These are phyloP conservation scores for Calonectris borealis DNA, from an alignment of 2,113 vertebrate species.

Conservation along the genomic window DNA sequence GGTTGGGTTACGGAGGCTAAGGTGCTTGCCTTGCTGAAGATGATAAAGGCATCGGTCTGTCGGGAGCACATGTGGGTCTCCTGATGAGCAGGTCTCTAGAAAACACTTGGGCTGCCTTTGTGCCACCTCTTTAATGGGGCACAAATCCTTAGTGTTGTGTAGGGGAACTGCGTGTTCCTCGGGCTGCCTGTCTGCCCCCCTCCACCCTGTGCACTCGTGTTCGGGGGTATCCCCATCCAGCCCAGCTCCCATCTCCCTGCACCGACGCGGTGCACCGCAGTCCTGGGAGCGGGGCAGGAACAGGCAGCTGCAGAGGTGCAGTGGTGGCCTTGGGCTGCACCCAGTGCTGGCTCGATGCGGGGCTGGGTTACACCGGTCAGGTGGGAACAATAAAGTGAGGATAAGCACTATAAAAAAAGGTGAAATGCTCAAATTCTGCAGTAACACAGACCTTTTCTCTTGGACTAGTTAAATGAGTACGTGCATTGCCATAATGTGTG, in stretches of 20 bases:
- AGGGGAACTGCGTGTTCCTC: rapidly evolving
- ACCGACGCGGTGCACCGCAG: rapidly evolving
- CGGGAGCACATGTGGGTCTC: rapidly evolving
- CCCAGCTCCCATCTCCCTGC: neutral
- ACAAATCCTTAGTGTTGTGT: rapidly evolving
- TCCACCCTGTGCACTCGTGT: rapidly evolving
- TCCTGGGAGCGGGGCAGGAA: rapidly evolving
- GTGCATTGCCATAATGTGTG: rapidly evolving
- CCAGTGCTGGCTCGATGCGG: rapidly evolving
- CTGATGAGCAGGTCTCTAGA: neutral
- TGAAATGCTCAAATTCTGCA: neutral
- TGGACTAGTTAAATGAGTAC: too few relatives aligned
- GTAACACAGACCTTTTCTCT: neutral
- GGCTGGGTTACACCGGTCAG: rapidly evolving
- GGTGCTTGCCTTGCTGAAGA: neutral
- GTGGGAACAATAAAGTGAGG: neutral
- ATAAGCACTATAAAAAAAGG: neutral
- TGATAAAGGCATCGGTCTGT: rapidly evolving
- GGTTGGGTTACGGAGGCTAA: rapidly evolving
- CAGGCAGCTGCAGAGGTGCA: neutral
- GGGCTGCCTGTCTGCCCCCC: neutral
- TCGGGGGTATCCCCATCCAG: rapidly evolving
- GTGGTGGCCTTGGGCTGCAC: neutral
- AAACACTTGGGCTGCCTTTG: rapidly evolving
- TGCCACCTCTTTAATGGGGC: neutral